Evolutionary conservation across 2,113 vertebrate genomes (phyloP).

Genomic region (Nematolebias whitei): DNA sequence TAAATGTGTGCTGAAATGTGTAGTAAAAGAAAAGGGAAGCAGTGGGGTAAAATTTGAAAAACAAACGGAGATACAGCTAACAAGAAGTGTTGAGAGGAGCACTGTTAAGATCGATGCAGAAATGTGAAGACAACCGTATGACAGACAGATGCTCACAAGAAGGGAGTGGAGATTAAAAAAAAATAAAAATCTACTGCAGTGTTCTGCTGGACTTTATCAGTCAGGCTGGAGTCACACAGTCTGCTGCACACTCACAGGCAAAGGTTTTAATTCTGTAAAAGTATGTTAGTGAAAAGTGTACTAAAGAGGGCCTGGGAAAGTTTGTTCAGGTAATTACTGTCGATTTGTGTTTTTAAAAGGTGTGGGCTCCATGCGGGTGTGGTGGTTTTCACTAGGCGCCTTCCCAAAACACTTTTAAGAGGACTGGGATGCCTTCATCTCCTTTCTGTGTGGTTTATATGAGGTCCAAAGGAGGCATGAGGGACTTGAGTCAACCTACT

Average conservation of each 20-base stretch:
- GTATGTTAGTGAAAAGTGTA: neutral
- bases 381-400: no score
- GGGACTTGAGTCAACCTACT: no score
- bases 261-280: neutral
- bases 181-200: conserved; percentile 29
- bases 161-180: conserved; percentile 22
- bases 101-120: conserved; percentile 28
- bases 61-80: conserved; percentile 21
- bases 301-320: neutral
- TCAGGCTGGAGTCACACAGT: conserved; percentile 67
- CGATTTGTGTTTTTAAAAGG: neutral
- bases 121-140: conserved; percentile 40
- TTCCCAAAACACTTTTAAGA: no score
- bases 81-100: conserved; percentile 14
- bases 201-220: conserved; percentile 74
- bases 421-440: no score
- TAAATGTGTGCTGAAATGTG: conserved; percentile 22
- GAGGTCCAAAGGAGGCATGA: no score
- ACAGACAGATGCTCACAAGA: conserved; percentile 50
- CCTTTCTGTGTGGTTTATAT: no score
- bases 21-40: conserved; percentile 11
- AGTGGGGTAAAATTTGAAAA: conserved; percentile 2
- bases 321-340: neutral
- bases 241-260: conserved; percentile 16
- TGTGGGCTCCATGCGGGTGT: no score